Conservation (phyloP, 2,113 vertebrate species). For the Fulica atra region DNA sequence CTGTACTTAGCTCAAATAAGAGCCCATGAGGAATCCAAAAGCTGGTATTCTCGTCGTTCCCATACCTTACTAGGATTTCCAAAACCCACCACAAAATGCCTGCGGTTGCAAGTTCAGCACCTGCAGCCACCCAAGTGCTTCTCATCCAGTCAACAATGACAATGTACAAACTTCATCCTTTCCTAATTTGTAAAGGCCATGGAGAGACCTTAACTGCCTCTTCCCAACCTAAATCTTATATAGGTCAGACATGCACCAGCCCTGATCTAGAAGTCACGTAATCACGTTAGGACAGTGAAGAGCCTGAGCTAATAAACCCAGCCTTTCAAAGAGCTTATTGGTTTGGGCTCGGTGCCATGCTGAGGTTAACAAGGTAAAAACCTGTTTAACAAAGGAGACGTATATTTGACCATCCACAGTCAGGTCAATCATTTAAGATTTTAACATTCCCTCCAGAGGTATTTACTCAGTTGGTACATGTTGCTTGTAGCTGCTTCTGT, state of each 20-base stretch:
- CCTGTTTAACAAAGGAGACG: constrained; percentile 33
- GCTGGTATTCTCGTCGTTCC: background rate
- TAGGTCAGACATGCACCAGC: constrained; percentile 35
- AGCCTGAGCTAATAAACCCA: constrained; percentile 47
- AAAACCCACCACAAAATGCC: background rate
- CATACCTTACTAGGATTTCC: background rate
- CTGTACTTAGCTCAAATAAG: background rate
- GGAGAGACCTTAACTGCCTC: background rate
- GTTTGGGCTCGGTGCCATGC: constrained; percentile 53
- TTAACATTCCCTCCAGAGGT: constrained; percentile 57
- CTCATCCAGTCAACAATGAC: background rate
- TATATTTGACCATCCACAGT: constrained; percentile 34
- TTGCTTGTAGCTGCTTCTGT: background rate
- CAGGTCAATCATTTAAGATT: constrained; percentile 49
- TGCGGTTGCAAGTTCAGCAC: background rate
- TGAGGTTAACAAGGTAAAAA: constrained; percentile 65
- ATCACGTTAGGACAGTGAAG: background rate
- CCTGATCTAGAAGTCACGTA: constrained; percentile 38
- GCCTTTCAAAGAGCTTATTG: constrained; percentile 57
- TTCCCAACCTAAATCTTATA: background rate
- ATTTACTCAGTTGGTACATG: constrained; percentile 1
- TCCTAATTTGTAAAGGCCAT: constrained; percentile 7
- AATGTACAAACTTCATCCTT: background rate
- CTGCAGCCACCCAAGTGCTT: background rate
- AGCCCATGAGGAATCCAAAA: background rate